Base-by-base conservation (phyloP, 64 coral and sea anemone species). In the Stichodactyla helianthus region DNA sequence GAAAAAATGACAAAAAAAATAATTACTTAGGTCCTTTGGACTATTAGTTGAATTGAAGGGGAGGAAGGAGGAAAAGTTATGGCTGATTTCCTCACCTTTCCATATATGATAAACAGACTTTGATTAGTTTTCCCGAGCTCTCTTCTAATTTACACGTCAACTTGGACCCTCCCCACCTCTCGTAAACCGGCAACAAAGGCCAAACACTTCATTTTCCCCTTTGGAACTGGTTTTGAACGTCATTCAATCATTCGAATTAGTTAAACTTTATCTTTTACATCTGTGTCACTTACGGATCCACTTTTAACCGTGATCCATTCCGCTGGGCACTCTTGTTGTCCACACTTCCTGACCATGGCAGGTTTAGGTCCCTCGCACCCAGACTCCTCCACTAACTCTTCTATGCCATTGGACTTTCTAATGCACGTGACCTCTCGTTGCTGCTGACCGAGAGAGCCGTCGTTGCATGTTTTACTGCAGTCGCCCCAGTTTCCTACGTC, bases 401-500 rank as follows among this genome's bases (percentile, higher is more conserved):
- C 89, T 5, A 62, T 62, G 19, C 82, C 89, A 71, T 90, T 70
- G 4, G 89, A 86, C 82, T 90, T 74, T 11, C 54, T 84, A 15
- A 74, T 55, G 12, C 89, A 90, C 22, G 83, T 85, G 27, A 90
- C 82, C 44, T 90, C 71, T 50, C 89, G 54, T 61, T 82, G 52
- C 82, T 84, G 83, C 71, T 90, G 54, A 50, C 89, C 89, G 51
- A 71, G 83, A 13, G 77, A n/a, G n/a, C 89, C 89, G 71, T 90
- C 89, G 55, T 90, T 90, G 52, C 89, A 90, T 19, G 65, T 90
- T 50, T 90, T 90, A 18, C 67, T 61, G 5, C 89, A 90, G 13
- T 90, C 89, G 5, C 56, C 52, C 89, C 89, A 90, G 52, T 85
- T 83, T 51, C 83, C 83, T 5, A 58, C 61, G 55, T 77, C 61